phyloP scores from a whole-genome alignment of 2,797 vertebrate species.

The Parotocinclus haroldoi region DNA sequence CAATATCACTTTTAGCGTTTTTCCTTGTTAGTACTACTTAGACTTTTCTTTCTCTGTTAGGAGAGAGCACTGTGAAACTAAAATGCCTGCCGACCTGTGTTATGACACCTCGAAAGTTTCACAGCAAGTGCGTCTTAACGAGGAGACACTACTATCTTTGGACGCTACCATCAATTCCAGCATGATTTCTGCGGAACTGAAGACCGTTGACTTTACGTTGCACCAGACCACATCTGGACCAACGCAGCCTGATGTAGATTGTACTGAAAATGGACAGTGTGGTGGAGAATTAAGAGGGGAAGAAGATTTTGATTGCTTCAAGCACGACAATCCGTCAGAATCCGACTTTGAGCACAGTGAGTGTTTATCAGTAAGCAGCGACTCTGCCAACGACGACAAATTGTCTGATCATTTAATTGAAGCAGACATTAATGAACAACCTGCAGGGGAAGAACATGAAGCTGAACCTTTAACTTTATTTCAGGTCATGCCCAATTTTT shows the following conservation, averaged over 20 bases:
- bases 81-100: slow-evolving; percentile 63
- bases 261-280: slow-evolving; percentile 13
- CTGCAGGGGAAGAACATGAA: slow-evolving; percentile 9
- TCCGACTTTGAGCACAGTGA: slow-evolving; percentile 45
- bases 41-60: slow-evolving; percentile 53
- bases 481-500: slow-evolving; percentile 23
- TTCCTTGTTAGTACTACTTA: slow-evolving; percentile 54
- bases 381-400: slow-evolving; percentile 27
- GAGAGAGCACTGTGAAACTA: slow-evolving; percentile 42
- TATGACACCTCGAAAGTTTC: slow-evolving; percentile 46
- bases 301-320: slow-evolving; percentile 28
- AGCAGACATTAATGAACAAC: slow-evolving; percentile 22
- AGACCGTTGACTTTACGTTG: slow-evolving; percentile 51
- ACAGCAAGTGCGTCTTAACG: slow-evolving; percentile 50
- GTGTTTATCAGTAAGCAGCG: slow-evolving; percentile 36
- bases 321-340: slow-evolving; percentile 37
- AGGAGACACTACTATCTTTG: slow-evolving; percentile 43
- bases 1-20: slow-evolving; percentile 8
- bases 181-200: slow-evolving; percentile 24
- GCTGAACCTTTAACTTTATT: slow-evolving; percentile 14
- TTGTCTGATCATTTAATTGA: slow-evolving; percentile 7
- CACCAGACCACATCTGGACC: slow-evolving; percentile 36
- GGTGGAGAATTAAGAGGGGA: slow-evolving; percentile 32
- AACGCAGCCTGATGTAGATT: slow-evolving; percentile 23
- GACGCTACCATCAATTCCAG: slow-evolving; percentile 48